Conservation (phyloP, 2,888 invertebrate genomes). For the Frankliniella intonsa region DNA sequence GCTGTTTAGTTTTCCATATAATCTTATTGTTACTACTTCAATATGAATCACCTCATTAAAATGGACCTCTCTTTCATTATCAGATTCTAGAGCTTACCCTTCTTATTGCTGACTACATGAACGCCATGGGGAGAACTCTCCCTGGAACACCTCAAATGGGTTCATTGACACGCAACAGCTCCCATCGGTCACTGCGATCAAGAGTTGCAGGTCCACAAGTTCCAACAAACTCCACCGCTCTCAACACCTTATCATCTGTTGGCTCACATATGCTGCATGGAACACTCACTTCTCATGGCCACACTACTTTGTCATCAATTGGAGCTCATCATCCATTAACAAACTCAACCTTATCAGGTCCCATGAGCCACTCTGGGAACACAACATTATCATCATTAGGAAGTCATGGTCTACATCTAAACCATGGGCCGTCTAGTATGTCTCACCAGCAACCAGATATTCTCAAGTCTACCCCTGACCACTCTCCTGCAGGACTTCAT, state of each 20-base stretch:
- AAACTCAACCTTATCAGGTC: background rate
- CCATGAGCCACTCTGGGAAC: constrained; percentile 8
- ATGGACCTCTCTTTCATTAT: constrained; percentile 34
- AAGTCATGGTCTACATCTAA: background rate
- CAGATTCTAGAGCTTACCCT: constrained; percentile 86
- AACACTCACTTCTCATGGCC: background rate
- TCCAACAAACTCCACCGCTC: constrained; percentile 45
- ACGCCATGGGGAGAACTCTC: constrained; percentile 63
- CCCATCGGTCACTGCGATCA: constrained; percentile 53
- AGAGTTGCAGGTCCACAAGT: constrained; percentile 42
- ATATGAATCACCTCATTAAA: no score
- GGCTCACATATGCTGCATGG: constrained; percentile 29
- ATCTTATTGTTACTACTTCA: background rate
- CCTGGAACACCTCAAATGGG: constrained; percentile 76
- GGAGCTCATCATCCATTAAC: background rate
- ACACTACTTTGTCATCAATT: background rate
- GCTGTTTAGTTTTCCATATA: background rate
- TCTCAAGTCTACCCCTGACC: constrained; percentile 80
- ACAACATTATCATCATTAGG: background rate
- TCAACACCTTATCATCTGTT: constrained; percentile 31
- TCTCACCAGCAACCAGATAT: constrained; percentile 71
- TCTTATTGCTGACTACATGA: constrained; percentile 91
- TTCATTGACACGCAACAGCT: constrained; percentile 67
- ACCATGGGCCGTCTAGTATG: constrained; percentile 42
- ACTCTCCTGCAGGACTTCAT: constrained; percentile 54